Percentiles rank a stretch among this genome's conserved stretches.
phyloP scores from a whole-genome alignment of 1,140 invertebrate genomes.

The Antheraea pernyi region DNA sequence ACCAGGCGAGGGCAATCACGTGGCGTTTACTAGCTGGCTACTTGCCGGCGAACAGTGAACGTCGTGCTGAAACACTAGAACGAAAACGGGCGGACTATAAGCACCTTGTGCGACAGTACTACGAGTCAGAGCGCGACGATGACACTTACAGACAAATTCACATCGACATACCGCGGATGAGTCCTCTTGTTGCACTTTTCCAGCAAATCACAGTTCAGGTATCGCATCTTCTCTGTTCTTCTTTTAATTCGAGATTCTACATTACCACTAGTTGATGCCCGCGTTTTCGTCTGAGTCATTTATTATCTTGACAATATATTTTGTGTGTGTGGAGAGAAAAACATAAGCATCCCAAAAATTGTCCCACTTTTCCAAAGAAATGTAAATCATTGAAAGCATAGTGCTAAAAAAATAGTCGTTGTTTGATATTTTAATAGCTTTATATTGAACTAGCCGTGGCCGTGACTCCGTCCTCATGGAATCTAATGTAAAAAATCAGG shows the following conservation, averaged over 20 bases:
- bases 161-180: conserved; percentile 71
- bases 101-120: conserved; percentile 97
- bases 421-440: too few species aligned
- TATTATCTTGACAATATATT: too few species aligned
- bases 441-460: too few species aligned
- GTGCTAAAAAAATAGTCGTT: too few species aligned
- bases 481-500: too few species aligned
- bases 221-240: neutral
- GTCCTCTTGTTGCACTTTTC: conserved; percentile 65
- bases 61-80: conserved; percentile 90
- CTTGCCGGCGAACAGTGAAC: conserved; percentile 93
- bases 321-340: too few species aligned
- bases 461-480: too few species aligned
- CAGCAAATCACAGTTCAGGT: conserved; percentile 70
- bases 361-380: too few species aligned
- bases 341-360: too few species aligned
- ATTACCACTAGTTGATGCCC: neutral
- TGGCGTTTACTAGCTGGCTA: conserved; percentile 90
- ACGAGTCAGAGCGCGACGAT: conserved; percentile 95
- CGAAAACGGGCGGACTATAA: conserved; percentile 97
- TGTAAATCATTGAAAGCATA: too few species aligned
- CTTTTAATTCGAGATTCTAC: too few species aligned
- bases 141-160: conserved; percentile 94
- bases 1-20: conserved; percentile 81
- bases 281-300: too few species aligned